A percentile compares a stretch with the other conserved stretches of the same genome.
These are phyloP conservation scores for Pongo pygmaeus DNA, from an alignment of 2,113 vertebrate genomes.

Conservation along the genomic window DNA sequence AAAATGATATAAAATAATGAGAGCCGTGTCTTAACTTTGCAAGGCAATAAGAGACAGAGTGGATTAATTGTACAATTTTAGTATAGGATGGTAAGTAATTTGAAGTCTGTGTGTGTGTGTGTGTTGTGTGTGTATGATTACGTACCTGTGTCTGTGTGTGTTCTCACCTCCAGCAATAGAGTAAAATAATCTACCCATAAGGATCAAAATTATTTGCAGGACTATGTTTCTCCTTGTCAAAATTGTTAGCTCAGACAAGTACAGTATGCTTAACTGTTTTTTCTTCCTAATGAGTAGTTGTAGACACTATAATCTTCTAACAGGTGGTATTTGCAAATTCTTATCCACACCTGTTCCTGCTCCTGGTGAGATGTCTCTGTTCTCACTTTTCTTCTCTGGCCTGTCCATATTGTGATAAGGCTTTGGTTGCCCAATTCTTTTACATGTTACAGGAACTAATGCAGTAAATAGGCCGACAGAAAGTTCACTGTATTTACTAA, in stretches of 20 bases:
- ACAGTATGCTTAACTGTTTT: rapidly evolving
- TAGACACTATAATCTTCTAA: rapidly evolving
- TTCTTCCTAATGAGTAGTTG: no score
- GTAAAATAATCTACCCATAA: background rate
- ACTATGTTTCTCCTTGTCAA: background rate
- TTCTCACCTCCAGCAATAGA: background rate
- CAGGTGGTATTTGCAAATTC: background rate
- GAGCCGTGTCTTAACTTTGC: background rate
- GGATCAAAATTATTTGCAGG: background rate
- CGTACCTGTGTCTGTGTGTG: background rate
- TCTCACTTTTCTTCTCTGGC: background rate
- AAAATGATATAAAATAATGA: background rate
- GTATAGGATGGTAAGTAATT: background rate
- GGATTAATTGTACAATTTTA: background rate
- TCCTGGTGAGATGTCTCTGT: background rate
- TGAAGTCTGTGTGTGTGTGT: background rate
- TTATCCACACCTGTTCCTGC: background rate
- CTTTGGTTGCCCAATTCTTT: background rate
- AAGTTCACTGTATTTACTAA: background rate
- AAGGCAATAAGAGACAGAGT: background rate
- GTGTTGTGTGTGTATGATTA: background rate
- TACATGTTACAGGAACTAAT: background rate
- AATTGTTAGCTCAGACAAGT: background rate
- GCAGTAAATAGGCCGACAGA: background rate
- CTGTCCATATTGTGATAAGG: background rate